Conservation (phyloP, 2,113 vertebrate species). For the Gadus chalcogrammus region DNA sequence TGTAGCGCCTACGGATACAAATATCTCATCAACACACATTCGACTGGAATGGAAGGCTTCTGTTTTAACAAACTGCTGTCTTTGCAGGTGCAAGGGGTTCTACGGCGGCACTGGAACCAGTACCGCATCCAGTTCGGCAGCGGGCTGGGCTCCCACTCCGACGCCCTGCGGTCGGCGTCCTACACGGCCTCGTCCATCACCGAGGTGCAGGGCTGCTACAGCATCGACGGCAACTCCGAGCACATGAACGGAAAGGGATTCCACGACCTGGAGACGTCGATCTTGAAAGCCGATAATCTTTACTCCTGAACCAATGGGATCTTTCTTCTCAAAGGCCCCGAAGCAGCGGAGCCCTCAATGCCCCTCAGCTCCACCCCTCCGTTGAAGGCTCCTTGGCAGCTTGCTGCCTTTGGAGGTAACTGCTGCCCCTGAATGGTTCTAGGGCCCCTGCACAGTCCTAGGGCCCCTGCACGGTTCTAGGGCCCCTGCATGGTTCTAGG, state of each 20-base stretch:
- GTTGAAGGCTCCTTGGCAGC: not conserved
- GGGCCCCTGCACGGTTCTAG: no score
- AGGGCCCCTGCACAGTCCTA: no score
- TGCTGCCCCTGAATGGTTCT: no score
- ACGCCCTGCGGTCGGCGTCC: slow-evolving; percentile 86
- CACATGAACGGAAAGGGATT: slow-evolving; percentile 89
- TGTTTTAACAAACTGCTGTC: not conserved
- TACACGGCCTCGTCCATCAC: slow-evolving; percentile 93
- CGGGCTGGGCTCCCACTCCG: slow-evolving; percentile 82
- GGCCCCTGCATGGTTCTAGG: no score
- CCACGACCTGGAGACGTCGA: slow-evolving; percentile 77
- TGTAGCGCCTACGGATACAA: not conserved
- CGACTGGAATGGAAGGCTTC: not conserved
- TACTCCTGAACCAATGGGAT: slow-evolving; percentile 70
- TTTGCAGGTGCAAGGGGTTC: slow-evolving; percentile 86
- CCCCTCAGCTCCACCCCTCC: not conserved
- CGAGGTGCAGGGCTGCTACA: slow-evolving; percentile 85
- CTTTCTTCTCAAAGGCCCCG: not conserved
- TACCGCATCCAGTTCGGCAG: slow-evolving; percentile 91
- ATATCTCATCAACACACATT: not conserved
- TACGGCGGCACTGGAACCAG: slow-evolving; percentile 93
- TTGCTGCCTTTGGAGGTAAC: not conserved
- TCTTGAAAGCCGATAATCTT: slow-evolving; percentile 78
- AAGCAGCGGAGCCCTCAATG: not conserved
- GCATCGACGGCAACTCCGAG: slow-evolving; percentile 82